Percentiles rank a stretch among this genome's conserved stretches.
These are phyloP conservation scores for Cephonodes hylas DNA, from an alignment of 2,888 invertebrate species.

Conservation along the genomic window DNA sequence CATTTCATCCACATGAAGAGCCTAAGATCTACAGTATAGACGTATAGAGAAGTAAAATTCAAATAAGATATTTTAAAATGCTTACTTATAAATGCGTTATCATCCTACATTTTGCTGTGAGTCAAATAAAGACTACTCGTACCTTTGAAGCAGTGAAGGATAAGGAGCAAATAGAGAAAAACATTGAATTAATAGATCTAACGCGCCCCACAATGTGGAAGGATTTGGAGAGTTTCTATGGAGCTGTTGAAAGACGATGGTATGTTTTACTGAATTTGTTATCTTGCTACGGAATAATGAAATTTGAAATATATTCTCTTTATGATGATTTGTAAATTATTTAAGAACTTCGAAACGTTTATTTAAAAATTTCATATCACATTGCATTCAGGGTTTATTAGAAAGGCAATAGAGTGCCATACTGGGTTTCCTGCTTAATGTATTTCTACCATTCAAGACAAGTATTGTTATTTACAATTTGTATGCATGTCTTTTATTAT, in stretches of 20 bases:
- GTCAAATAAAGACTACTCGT: not conserved
- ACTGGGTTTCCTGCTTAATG: too few species aligned
- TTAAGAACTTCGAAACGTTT: too few species aligned
- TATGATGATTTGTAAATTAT: too few species aligned
- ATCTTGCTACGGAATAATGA: too few species aligned
- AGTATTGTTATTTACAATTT: too few species aligned
- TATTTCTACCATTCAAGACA: too few species aligned
- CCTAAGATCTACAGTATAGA: not conserved
- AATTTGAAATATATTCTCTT: too few species aligned
- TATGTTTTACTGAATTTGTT: conserved; percentile 27
- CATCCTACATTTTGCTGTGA: not conserved
- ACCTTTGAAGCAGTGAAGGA: not conserved
- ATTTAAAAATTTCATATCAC: too few species aligned
- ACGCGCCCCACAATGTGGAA: conserved; percentile 51
- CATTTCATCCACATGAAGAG: not conserved
- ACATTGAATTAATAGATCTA: conserved; percentile 37
- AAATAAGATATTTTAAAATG: not conserved
- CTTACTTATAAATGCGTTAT: not conserved
- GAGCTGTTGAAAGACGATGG: conserved; percentile 51
- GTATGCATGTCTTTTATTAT: not conserved
- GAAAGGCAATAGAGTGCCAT: too few species aligned
- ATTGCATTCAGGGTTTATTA: too few species aligned
- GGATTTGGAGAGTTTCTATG: conserved; percentile 46
- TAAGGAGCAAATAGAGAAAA: not conserved
- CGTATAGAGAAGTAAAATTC: not conserved